Evolutionary conservation across 1,140 invertebrate species (phyloP).

Genomic region (Laupala kohalensis): DNA sequence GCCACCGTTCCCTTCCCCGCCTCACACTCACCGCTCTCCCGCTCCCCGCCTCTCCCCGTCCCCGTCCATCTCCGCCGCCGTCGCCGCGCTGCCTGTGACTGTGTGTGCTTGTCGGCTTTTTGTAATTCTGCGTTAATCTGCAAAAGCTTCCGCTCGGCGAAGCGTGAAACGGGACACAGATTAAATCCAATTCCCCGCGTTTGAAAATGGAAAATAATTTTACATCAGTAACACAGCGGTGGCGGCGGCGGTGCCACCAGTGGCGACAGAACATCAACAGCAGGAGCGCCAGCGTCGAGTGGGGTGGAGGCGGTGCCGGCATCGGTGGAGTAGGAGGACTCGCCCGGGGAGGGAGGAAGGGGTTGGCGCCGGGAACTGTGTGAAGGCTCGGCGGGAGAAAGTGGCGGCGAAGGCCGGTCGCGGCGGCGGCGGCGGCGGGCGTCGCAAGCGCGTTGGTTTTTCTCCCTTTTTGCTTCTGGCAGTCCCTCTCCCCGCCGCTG

Average conservation of each 20-base stretch:
- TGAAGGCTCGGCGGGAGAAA: neutral
- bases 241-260: neutral
- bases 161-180: slow-evolving; percentile 13
- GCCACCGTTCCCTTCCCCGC: too few relatives aligned
- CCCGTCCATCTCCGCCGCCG: neutral
- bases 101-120: slow-evolving; percentile 11
- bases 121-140: slow-evolving; percentile 14
- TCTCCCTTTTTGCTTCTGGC: too few relatives aligned
- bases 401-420: neutral
- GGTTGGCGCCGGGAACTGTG: neutral
- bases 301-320: neutral
- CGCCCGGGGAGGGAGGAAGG: neutral
- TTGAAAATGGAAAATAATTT: slow-evolving; percentile 15
- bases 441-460: neutral
- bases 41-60: too few relatives aligned
- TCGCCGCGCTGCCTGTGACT: neutral
- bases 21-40: too few relatives aligned
- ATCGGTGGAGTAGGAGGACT: neutral
- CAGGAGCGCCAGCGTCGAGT: neutral
- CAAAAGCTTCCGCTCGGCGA: slow-evolving; percentile 11
- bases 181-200: slow-evolving; percentile 14
- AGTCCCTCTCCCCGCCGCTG: too few relatives aligned
- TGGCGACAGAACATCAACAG: neutral
- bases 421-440: neutral
- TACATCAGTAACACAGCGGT: slow-evolving; percentile 10